These are phyloP conservation scores for Chascanopsetta lugubris DNA, from an alignment of 2,113 vertebrate genomes.

Conservation along the genomic window DNA sequence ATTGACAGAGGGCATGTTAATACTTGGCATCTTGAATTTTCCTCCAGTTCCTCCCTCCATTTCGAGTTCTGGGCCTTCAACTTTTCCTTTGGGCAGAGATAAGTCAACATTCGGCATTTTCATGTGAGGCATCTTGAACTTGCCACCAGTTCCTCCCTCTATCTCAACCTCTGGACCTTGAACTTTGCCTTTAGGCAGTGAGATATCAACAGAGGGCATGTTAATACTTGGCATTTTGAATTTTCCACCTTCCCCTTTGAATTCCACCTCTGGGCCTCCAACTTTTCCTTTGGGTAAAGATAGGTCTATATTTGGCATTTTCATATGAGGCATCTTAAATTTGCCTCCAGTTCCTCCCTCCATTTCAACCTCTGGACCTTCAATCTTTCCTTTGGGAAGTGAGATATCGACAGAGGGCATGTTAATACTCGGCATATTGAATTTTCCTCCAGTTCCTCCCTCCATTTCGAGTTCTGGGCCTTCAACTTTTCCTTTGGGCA, in stretches of 20 bases:
- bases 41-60: background rate
- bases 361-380: slow-evolving; percentile 10
- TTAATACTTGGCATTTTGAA: background rate
- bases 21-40: slow-evolving; percentile 51
- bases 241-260: background rate
- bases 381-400: slow-evolving; percentile 15
- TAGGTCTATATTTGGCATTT: background rate
- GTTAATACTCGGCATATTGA: slow-evolving; percentile 62
- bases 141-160: background rate
- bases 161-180: background rate
- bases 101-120: background rate
- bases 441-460: background rate
- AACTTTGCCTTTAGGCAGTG: background rate
- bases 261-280: background rate
- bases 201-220: background rate
- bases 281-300: background rate
- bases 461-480: background rate
- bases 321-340: background rate
- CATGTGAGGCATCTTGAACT: background rate
- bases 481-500: background rate
- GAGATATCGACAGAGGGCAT: slow-evolving; percentile 75
- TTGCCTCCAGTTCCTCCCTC: background rate
- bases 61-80: background rate
- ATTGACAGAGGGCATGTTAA: slow-evolving; percentile 8
- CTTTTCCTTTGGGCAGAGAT: background rate